Evolutionary conservation across 2,797 vertebrate species (phyloP), one percentile per base, ranked within the genome.

Genomic region (Pantherophis vulpinus): DNA sequence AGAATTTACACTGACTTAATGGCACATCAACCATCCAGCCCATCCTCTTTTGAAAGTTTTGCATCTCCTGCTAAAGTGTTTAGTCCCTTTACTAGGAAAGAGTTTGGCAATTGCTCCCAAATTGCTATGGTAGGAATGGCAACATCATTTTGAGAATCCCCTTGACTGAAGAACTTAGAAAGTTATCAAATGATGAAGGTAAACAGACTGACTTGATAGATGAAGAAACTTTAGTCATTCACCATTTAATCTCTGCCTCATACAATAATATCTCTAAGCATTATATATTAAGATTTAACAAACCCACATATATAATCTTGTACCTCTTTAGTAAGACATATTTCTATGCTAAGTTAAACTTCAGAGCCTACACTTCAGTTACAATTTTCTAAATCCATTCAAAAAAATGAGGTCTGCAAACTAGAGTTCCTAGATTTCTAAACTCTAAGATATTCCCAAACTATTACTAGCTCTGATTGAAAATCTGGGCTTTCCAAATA

Each of bases 321-420:
- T 23, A 32, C 32, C 51, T 88, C 56, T 59, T 37, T 29, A 3
- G 16, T 88, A 88, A 88, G n/a, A 58, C 5, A 23, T 56, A 56
- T 56, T 88, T 59, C 27, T 32, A 25, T 2, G 11, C 18, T 59
- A 88, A 58, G 2, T 32, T 58, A 88, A 58, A 59, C 37, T 37
- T 88, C 18, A 58, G 29, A 58, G n/a, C 54, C 32, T 56, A 32
- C 10, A 8, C n/a, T 59, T 37, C 32, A 59, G 58, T 88, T 54
- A 59, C 18, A 88, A 56, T 27, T 87, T 51, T 56, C 5, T 56
- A 18, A n/a, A 55, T 29, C 54, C 29, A n/a, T 54, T 95, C 97
- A 98, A 98, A 98, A 51, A 98, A 98, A 98, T 98, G 97, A 98
- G 97, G 95, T 94, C 97, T 97, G 97, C 97, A 98, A 97, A 88